phyloP scores from a whole-genome alignment of 2,113 vertebrate species.

The Alethe castanea region DNA sequence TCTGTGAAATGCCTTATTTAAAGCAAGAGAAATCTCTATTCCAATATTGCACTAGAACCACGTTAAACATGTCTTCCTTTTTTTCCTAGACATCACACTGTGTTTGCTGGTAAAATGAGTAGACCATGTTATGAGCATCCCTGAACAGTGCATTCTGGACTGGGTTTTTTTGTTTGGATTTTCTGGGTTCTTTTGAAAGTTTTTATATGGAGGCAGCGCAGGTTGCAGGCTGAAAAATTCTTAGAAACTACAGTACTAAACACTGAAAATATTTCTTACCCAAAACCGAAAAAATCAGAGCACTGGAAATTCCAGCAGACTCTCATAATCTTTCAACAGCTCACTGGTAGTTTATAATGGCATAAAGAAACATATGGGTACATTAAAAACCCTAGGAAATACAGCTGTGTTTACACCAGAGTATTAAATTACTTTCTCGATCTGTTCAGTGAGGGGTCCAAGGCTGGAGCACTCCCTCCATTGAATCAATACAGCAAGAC shows the following conservation, averaged over 20 bases:
- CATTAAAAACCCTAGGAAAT: not conserved
- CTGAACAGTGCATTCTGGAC: not conserved
- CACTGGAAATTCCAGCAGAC: not conserved
- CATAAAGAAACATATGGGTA: not conserved
- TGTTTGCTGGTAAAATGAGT: not conserved
- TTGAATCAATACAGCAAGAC: conserved; percentile 3
- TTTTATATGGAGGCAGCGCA: not conserved
- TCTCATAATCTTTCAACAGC: not conserved
- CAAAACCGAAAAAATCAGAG: not conserved
- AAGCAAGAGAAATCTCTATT: conserved; percentile 12
- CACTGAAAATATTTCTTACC: not conserved
- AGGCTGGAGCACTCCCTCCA: not conserved
- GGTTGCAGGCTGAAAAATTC: not conserved
- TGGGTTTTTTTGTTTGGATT: fast-evolving
- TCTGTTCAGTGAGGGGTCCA: not conserved
- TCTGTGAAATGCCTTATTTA: conserved; percentile 8
- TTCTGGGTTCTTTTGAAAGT: fast-evolving
- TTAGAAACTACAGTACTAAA: not conserved
- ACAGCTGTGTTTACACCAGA: not conserved
- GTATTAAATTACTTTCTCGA: not conserved
- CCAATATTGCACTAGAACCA: not conserved
- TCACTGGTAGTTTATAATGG: not conserved
- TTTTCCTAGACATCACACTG: not conserved
- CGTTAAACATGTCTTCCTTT: not conserved
- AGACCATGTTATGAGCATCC: not conserved